phyloP scores from a whole-genome alignment of 2,113 vertebrate genomes.

The Menura novaehollandiae region DNA sequence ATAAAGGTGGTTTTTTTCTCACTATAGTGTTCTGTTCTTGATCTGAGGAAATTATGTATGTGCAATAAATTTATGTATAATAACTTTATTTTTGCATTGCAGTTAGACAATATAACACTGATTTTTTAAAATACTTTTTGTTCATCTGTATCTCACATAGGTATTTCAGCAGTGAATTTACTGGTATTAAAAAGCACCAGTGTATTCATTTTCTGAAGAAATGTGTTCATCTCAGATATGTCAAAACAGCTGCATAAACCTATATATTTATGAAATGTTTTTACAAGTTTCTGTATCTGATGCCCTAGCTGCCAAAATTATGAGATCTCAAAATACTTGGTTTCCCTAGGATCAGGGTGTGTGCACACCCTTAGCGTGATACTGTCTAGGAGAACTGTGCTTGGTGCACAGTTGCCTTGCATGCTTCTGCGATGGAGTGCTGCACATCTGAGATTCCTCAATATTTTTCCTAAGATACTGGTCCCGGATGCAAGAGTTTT shows the following conservation, averaged over 20 bases:
- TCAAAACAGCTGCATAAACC: not conserved
- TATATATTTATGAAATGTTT: not conserved
- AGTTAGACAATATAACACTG: not conserved
- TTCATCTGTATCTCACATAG: not conserved
- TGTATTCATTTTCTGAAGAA: not conserved
- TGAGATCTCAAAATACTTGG: not conserved
- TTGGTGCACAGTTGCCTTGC: not conserved
- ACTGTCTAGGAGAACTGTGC: not conserved
- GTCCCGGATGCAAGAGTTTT: not conserved
- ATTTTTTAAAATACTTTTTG: not conserved
- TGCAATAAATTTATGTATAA: not conserved
- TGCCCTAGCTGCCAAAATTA: not conserved
- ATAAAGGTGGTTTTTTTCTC: not conserved
- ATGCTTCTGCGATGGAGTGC: rapidly evolving
- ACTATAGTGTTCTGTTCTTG: not conserved
- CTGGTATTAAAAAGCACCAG: not conserved
- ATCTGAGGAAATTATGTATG: not conserved
- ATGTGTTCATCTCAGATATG: not conserved
- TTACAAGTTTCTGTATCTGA: not conserved
- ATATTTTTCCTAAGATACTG: not conserved
- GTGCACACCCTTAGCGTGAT: not conserved
- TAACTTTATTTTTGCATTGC: not conserved
- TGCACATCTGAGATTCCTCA: not conserved
- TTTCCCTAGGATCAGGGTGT: too few relatives aligned
- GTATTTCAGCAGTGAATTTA: not conserved